Percentiles rank a stretch among this genome's conserved stretches.
These are phyloP conservation scores for Tringa solitaria DNA, from an alignment of 2,113 vertebrate genomes.

Conservation along the genomic window DNA sequence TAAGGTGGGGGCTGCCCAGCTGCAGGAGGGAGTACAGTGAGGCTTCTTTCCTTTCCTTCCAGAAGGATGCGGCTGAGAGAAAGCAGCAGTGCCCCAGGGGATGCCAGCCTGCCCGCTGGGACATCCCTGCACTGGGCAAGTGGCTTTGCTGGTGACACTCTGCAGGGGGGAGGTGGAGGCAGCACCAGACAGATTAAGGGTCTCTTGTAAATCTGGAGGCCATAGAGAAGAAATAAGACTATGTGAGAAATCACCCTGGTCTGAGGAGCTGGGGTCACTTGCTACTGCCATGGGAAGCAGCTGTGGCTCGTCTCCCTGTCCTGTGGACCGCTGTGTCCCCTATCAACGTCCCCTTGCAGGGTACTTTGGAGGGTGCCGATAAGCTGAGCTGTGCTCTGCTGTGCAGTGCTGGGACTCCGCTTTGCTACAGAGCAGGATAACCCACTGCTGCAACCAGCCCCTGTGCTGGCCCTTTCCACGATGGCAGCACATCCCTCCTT, in stretches of 20 bases:
- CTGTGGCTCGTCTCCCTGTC: accelerated
- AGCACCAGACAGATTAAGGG: background rate
- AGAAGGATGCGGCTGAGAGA: background rate
- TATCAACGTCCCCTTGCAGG: background rate
- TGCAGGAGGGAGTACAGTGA: background rate
- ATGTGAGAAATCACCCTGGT: background rate
- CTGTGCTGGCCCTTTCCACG: background rate
- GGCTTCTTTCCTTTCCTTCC: background rate
- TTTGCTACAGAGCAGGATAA: background rate
- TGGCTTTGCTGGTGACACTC: background rate
- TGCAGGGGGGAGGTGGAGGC: background rate
- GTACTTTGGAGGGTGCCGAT: background rate
- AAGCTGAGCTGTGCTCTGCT: background rate
- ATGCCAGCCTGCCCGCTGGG: accelerated
- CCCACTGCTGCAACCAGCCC: background rate
- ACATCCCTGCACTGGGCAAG: accelerated
- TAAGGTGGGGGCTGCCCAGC: background rate
- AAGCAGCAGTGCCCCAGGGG: background rate
- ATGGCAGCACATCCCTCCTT: accelerated
- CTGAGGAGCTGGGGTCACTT: background rate
- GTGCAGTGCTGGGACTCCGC: accelerated
- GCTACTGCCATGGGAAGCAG: background rate
- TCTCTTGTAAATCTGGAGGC: background rate
- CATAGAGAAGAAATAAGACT: accelerated
- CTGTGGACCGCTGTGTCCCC: accelerated